Conservation (phyloP, 2,888 invertebrate species). For the Macrostomum cliftonense region DNA sequence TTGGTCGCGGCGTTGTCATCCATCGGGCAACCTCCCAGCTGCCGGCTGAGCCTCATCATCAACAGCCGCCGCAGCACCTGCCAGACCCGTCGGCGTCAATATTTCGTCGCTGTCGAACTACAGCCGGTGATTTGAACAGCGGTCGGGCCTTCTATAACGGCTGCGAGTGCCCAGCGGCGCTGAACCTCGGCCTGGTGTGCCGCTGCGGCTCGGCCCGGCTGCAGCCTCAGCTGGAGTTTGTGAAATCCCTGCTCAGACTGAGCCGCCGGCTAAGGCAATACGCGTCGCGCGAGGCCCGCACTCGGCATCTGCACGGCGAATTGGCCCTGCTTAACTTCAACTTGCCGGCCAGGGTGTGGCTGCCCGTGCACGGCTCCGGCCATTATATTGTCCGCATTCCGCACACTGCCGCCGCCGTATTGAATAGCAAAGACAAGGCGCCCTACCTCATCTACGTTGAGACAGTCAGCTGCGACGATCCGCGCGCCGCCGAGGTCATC, state of each 20-base stretch:
- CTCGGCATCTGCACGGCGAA: constrained; percentile 61
- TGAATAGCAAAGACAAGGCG: constrained; percentile 96
- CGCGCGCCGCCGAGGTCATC: constrained; percentile 47
- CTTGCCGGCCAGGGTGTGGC: constrained; percentile 88
- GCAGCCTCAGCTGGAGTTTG: constrained; percentile 61
- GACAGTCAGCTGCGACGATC: constrained; percentile 67
- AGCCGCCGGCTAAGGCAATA: constrained; percentile 61
- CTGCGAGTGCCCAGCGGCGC: constrained; percentile 45
- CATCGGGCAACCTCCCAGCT: neutral
- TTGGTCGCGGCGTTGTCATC: neutral
- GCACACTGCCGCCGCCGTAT: constrained; percentile 82
- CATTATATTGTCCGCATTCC: constrained; percentile 91
- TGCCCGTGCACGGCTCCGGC: constrained; percentile 68
- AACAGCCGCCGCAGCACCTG: neutral
- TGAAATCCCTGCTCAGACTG: constrained; percentile 65
- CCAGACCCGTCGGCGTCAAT: neutral
- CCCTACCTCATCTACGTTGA: constrained; percentile 96
- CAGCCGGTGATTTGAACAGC: constrained; percentile 62
- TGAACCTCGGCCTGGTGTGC: neutral
- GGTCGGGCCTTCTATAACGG: constrained; percentile 91
- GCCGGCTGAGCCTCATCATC: neutral
- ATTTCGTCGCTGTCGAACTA: neutral
- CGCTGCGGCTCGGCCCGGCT: constrained; percentile 48
- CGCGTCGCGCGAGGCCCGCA: constrained; percentile 72
- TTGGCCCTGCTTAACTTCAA: constrained; percentile 80